A percentile compares a stretch with the other conserved stretches of the same genome.
These are phyloP conservation scores for Calidris pygmaea DNA, from an alignment of 2,113 vertebrate genomes.

Conservation along the genomic window DNA sequence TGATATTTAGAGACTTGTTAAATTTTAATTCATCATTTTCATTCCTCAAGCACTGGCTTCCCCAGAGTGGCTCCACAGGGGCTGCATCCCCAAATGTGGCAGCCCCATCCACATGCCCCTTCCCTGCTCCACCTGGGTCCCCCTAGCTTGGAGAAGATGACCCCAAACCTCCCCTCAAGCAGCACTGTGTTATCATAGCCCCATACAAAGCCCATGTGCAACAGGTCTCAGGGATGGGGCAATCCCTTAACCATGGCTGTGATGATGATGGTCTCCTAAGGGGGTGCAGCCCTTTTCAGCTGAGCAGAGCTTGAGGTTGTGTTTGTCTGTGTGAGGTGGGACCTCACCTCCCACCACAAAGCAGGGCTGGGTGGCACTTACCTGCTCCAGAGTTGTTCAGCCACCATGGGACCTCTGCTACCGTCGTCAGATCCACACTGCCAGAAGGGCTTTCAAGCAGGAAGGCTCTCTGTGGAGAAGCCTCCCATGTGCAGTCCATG, in stretches of 20 bases:
- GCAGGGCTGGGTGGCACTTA: neutral
- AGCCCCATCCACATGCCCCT: neutral
- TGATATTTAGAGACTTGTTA: slow-evolving; percentile 30
- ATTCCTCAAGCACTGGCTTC: neutral
- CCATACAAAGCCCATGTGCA: neutral
- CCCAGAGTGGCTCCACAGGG: rapidly evolving
- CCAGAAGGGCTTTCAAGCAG: neutral
- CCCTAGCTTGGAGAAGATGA: neutral
- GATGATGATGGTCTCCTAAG: neutral
- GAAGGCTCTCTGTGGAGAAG: neutral
- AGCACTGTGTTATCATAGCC: neutral
- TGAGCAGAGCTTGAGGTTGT: neutral
- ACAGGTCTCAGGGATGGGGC: neutral
- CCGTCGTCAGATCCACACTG: neutral
- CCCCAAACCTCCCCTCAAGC: neutral
- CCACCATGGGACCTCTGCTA: neutral
- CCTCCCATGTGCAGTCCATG: neutral
- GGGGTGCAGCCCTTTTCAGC: neutral
- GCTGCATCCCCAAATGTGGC: rapidly evolving
- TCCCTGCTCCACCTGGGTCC: neutral
- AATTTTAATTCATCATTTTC: slow-evolving; percentile 34
- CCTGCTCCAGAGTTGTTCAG: neutral
- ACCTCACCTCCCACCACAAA: neutral
- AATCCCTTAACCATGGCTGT: neutral
- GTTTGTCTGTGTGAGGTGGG: neutral